These are phyloP conservation scores for Diorhabda sublineata DNA, from an alignment of 1,140 invertebrate genomes.

Conservation along the genomic window DNA sequence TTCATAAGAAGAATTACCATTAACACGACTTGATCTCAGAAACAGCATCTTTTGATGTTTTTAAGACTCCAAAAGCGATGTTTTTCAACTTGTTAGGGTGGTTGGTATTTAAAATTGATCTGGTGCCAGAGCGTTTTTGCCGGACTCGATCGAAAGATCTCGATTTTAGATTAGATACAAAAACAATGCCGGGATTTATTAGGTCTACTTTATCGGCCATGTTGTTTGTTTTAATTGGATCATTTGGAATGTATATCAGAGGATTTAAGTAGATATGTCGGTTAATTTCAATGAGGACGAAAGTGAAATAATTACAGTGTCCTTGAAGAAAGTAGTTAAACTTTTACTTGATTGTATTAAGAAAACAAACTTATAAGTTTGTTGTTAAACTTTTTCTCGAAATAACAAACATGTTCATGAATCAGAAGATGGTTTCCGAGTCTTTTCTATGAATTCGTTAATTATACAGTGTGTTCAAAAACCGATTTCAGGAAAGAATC, in stretches of 20 bases:
- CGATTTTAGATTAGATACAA: conserved; percentile 34
- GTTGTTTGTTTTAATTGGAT: conserved; percentile 33
- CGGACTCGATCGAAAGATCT: conserved; percentile 29
- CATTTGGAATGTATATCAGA: conserved; percentile 26
- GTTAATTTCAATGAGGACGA: background rate
- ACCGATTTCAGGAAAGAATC: too few species aligned
- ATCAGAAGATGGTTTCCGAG: too few species aligned
- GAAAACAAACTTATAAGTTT: too few species aligned
- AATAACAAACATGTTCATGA: too few species aligned
- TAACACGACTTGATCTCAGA: conserved; percentile 18
- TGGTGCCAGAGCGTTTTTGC: conserved; percentile 33
- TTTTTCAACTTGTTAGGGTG: conserved; percentile 37
- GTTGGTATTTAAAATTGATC: conserved; percentile 41
- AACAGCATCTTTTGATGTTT: conserved; percentile 23
- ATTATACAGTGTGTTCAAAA: too few species aligned
- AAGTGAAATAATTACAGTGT: background rate
- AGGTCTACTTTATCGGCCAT: conserved; percentile 28
- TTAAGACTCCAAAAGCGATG: conserved; percentile 24
- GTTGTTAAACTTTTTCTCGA: too few species aligned
- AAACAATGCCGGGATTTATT: conserved; percentile 37
- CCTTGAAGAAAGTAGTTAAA: background rate
- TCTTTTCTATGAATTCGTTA: too few species aligned
- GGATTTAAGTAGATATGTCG: background rate
- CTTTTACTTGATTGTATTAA: too few species aligned
- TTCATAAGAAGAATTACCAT: conserved; percentile 24